Evolutionary conservation across 2,797 vertebrate genomes (phyloP), one percentile per base, ranked within the genome.

Genomic region (Enteromius thamalakanensis): DNA sequence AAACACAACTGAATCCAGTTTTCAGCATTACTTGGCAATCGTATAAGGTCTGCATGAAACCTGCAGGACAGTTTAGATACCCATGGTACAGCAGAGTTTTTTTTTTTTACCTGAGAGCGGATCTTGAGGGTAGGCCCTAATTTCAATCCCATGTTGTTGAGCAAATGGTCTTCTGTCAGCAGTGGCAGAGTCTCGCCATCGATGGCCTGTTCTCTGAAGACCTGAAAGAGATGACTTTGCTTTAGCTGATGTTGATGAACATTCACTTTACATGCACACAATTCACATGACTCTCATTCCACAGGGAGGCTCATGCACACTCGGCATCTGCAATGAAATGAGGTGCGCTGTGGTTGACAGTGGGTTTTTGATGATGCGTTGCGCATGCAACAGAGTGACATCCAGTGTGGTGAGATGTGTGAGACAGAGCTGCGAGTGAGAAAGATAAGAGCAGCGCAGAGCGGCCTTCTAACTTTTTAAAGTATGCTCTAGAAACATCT

Each of bases 101-200:
- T 21, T 37, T 12, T 58, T 15, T 40, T 62, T 96, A 99, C 98
- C 96, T 99, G 98, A 88, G 97, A 96, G 89, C 96, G 93, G 80
- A 99, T 99, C 95, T 99, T 99, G 88, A 99, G 96, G 0, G 98
- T 97, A 0, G 98, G 98, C 12, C 98, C 98, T 42, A 99, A 93
- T 90, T 98, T 99, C 86, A 99, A 94, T 89, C 97, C 97, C 98
- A 99, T 97, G 90, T 96, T 98, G 93, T 93, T 97, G 86, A 99
- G 95, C 82, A 99, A 92, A 89, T 99, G 98, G 90, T 98, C 97
- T 84, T 99, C 98, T 0, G 97, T 99, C 92, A 99, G 95, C 75
- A 99, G 94, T 21, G 97, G 97, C 89, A 99, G 89, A 45, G 98
- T 98, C 94, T 99, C 97, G 0, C 98, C 98, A 0, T 99, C 98